phyloP scores from a whole-genome alignment of 1,140 invertebrate species.

The Drosophila tropicalis region DNA sequence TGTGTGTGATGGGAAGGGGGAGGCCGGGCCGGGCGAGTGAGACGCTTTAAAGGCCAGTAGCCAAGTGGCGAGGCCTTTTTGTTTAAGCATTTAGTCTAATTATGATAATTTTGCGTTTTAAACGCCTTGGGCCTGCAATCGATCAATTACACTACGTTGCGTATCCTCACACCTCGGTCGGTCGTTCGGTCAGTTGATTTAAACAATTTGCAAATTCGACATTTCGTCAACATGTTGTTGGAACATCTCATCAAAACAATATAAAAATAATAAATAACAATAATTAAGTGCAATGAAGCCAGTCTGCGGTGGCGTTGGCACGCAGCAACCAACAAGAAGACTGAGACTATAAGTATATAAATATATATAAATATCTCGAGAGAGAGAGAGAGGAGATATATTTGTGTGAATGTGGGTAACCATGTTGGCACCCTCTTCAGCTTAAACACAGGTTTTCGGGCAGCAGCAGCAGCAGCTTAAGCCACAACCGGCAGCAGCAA shows the following conservation, averaged over 20 bases:
- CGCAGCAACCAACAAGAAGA: conserved; percentile 25
- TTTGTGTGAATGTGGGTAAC: conserved; percentile 21
- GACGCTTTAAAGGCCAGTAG: conserved; percentile 5
- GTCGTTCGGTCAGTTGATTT: conserved; percentile 50
- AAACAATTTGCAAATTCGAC: conserved; percentile 81
- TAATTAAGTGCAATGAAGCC: conserved; percentile 79
- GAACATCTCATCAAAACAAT: conserved; percentile 80
- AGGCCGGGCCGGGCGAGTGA: neutral
- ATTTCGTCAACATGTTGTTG: conserved; percentile 79
- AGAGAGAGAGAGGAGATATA: neutral
- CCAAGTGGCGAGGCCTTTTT: conserved; percentile 26
- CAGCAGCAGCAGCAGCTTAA: conserved; percentile 21
- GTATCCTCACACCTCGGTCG: conserved; percentile 7
- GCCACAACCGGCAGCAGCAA: conserved; percentile 40
- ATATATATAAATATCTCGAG: neutral
- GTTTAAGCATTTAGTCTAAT: conserved; percentile 72
- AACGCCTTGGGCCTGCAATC: conserved; percentile 71
- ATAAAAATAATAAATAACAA: conserved; percentile 82
- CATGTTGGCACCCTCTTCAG: conserved; percentile 75
- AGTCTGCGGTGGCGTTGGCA: conserved; percentile 10
- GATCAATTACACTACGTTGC: conserved; percentile 68
- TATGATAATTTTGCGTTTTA: conserved; percentile 68
- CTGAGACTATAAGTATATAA: conserved; percentile 14
- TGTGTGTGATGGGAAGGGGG: too few relatives aligned
- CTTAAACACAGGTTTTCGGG: conserved; percentile 72